A percentile compares a stretch with the other conserved stretches of the same genome.
These are phyloP conservation scores for Littorina saxatilis DNA, from an alignment of 1,140 invertebrate species.

Conservation along the genomic window DNA sequence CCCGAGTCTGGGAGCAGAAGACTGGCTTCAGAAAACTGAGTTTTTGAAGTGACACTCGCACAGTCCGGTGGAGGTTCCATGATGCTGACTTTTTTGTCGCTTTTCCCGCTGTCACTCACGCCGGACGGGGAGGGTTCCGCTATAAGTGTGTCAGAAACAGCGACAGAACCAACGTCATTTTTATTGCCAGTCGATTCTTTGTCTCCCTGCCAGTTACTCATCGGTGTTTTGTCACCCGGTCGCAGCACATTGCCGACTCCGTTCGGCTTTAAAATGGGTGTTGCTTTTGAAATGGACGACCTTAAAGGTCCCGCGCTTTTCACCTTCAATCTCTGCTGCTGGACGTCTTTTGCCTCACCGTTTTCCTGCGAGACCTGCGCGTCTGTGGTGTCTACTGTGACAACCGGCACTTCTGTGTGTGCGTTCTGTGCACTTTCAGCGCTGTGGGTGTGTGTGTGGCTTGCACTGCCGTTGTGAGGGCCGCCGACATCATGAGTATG, in stretches of 20 bases:
- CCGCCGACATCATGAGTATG: no score
- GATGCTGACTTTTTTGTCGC: background rate
- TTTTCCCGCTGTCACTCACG: no score
- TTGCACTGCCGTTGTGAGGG: no score
- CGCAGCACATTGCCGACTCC: background rate
- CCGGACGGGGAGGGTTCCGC: background rate
- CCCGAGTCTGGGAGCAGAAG: background rate
- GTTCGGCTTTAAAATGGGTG: background rate
- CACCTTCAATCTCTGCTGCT: no score
- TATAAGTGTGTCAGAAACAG: background rate
- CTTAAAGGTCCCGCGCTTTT: no score
- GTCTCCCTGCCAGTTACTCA: background rate
- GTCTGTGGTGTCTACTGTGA: background rate
- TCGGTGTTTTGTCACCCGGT: background rate
- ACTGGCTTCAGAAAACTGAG: background rate
- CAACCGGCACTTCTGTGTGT: background rate
- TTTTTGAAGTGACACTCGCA: background rate
- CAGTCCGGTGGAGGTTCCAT: background rate
- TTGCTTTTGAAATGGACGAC: background rate
- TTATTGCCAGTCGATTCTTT: background rate
- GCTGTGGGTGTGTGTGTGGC: no score
- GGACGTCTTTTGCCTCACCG: background rate
- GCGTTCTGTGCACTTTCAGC: no score
- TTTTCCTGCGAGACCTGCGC: background rate
- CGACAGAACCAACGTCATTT: background rate